A percentile compares a stretch with the other conserved stretches of the same genome.
These are phyloP conservation scores for Actinopyga echinites DNA, from an alignment of 53 echinoderm and acorn worm genomes.

Conservation along the genomic window DNA sequence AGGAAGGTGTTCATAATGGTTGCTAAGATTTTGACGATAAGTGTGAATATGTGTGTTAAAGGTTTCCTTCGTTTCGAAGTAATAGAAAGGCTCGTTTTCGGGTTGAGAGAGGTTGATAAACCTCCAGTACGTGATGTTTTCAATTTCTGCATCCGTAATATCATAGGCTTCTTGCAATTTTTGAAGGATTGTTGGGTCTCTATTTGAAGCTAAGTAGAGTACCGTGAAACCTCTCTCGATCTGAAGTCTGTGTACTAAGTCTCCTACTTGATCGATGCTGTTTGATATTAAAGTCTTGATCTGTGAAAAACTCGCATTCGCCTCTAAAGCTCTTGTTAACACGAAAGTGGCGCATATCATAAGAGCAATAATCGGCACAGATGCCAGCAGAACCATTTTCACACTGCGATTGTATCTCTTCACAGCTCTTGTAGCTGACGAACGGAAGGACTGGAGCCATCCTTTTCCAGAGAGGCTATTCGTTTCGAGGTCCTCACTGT, in stretches of 20 bases:
- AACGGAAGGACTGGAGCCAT: not conserved
- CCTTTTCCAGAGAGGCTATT: too few relatives aligned
- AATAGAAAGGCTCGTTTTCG: not conserved
- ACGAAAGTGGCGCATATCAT: slow-evolving; percentile 7
- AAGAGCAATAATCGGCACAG: slow-evolving; percentile 44
- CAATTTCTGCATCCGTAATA: slow-evolving; percentile 26
- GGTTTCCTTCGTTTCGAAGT: slow-evolving; percentile 21
- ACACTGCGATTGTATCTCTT: slow-evolving; percentile 13
- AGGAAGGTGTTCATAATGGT: not conserved
- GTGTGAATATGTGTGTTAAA: slow-evolving; percentile 11
- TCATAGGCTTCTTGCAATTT: slow-evolving; percentile 16
- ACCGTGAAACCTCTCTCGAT: slow-evolving; percentile 70
- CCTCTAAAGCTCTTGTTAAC: slow-evolving; percentile 11
- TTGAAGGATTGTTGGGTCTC: not conserved
- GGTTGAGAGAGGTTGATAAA: not conserved
- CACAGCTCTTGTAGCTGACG: not conserved
- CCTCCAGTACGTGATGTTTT: not conserved
- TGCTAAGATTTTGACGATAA: slow-evolving; percentile 7
- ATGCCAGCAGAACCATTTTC: slow-evolving; percentile 52
- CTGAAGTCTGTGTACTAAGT: slow-evolving; percentile 69
- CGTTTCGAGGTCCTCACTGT: too few relatives aligned
- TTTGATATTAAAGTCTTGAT: slow-evolving; percentile 15
- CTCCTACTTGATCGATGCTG: slow-evolving; percentile 62
- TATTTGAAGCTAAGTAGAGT: slow-evolving; percentile 53
- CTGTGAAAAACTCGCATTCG: not conserved